Evolutionary conservation across 1,140 invertebrate species (phyloP).

Genomic region (Drosophila gunungcola): DNA sequence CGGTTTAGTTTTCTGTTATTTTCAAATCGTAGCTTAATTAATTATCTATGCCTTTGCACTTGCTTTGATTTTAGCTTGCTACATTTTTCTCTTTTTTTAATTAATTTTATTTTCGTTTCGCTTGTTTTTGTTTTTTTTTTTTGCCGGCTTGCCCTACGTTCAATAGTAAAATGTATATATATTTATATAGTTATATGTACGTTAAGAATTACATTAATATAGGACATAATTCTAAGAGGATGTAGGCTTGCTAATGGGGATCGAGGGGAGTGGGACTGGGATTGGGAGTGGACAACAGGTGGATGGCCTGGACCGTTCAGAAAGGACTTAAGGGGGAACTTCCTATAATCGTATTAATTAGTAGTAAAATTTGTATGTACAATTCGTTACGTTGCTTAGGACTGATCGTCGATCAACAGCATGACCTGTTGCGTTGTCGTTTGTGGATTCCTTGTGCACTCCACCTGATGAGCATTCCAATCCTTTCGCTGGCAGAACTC

Average conservation of each 20-base stretch:
- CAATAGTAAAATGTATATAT: slow-evolving; percentile 82
- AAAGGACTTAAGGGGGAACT: slow-evolving; percentile 28
- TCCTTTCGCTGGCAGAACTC: slow-evolving; percentile 95
- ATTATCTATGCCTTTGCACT: slow-evolving; percentile 68
- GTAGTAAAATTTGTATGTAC: slow-evolving; percentile 83
- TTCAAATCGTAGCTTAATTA: slow-evolving; percentile 76
- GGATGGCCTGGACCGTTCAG: slow-evolving; percentile 8
- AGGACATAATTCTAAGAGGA: slow-evolving; percentile 76
- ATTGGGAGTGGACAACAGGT: slow-evolving; percentile 13
- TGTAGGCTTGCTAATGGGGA: slow-evolving; percentile 45
- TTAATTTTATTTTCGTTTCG: slow-evolving; percentile 41
- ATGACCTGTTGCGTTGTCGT: slow-evolving; percentile 87
- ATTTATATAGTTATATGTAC: slow-evolving; percentile 77
- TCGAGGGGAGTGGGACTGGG: slow-evolving; percentile 4
- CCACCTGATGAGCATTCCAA: slow-evolving; percentile 93
- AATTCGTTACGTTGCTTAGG: slow-evolving; percentile 83
- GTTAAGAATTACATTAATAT: slow-evolving; percentile 82
- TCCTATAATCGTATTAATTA: slow-evolving; percentile 77
- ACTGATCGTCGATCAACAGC: slow-evolving; percentile 88
- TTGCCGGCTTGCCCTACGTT: slow-evolving; percentile 64
- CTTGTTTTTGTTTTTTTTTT: slow-evolving; percentile 48
- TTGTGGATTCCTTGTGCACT: slow-evolving; percentile 89
- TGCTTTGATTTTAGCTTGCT: slow-evolving; percentile 78
- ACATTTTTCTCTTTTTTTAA: slow-evolving; percentile 52
- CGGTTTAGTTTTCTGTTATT: slow-evolving; percentile 56